phyloP scores from a whole-genome alignment of 2,113 vertebrate genomes.

The Guaruba guarouba region DNA sequence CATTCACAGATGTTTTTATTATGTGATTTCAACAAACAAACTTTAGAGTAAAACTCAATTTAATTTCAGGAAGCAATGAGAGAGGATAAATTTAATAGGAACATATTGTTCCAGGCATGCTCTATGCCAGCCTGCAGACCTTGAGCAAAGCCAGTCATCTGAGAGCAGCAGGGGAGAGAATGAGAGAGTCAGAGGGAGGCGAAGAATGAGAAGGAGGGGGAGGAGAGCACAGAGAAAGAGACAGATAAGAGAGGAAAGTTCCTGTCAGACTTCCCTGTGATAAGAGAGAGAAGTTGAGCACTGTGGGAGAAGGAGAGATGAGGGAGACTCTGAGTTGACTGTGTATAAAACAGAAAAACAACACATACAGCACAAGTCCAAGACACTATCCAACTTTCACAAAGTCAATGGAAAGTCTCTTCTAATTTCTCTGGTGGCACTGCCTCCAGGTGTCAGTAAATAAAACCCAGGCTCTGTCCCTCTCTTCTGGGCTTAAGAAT shows the following conservation, averaged over 20 bases:
- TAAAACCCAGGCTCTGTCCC: not conserved
- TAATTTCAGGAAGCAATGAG: slow-evolving; percentile 60
- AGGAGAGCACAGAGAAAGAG: slow-evolving; percentile 3
- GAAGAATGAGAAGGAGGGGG: slow-evolving; percentile 15
- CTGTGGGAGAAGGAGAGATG: not conserved
- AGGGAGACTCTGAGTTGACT: slow-evolving; percentile 14
- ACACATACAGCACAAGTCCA: not conserved
- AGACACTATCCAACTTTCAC: not conserved
- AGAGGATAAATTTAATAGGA: slow-evolving; percentile 54
- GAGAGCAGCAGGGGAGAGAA: slow-evolving; percentile 28
- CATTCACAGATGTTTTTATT: slow-evolving; percentile 61
- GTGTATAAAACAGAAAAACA: not conserved
- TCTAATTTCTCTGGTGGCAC: not conserved
- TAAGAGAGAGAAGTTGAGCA: not conserved
- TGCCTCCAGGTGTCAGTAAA: not conserved
- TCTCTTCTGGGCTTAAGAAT: not conserved
- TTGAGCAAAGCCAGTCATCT: slow-evolving; percentile 37
- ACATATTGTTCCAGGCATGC: slow-evolving; percentile 57
- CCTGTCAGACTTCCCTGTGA: slow-evolving; percentile 26
- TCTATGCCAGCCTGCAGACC: slow-evolving; percentile 35
- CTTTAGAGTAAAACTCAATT: slow-evolving; percentile 68
- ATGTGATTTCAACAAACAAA: slow-evolving; percentile 68
- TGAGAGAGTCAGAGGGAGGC: slow-evolving; percentile 17
- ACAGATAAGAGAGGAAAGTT: slow-evolving; percentile 21
- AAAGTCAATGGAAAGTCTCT: slow-evolving; percentile 6